Percentiles rank a stretch among this genome's conserved stretches.
Conservation (phyloP, 2,888 invertebrate genomes). For the Dryobotodes eremita region DNA sequence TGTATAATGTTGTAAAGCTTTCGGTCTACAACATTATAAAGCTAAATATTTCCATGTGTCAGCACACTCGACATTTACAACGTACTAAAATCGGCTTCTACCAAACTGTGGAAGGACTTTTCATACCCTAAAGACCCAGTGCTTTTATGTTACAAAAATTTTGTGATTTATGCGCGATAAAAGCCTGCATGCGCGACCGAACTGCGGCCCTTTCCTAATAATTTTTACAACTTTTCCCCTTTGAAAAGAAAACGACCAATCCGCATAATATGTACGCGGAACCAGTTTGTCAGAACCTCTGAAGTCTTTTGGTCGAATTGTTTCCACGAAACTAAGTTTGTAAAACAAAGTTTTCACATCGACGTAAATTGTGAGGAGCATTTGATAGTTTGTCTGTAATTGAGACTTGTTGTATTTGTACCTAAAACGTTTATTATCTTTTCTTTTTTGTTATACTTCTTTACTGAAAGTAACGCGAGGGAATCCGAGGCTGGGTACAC, state of each 20-base stretch:
- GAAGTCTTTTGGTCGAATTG: constrained; percentile 33
- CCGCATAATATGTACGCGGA: constrained; percentile 50
- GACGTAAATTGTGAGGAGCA: constrained; percentile 40
- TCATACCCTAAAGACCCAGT: constrained; percentile 31
- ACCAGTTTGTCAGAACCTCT: constrained; percentile 38
- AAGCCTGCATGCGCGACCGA: constrained; percentile 55
- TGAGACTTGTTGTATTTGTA: constrained; percentile 10
- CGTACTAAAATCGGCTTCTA: constrained; percentile 34
- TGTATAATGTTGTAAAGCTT: background rate
- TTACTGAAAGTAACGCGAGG: constrained; percentile 1
- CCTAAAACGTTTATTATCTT: constrained; percentile 13
- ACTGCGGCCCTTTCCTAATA: constrained; percentile 49
- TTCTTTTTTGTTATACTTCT: constrained; percentile 6
- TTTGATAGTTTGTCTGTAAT: constrained; percentile 50
- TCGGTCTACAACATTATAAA: background rate
- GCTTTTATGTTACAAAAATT: constrained; percentile 51
- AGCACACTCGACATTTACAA: constrained; percentile 38
- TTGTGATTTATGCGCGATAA: constrained; percentile 65
- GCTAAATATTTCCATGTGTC: constrained; percentile 33
- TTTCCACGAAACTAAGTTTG: constrained; percentile 47
- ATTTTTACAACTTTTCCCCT: constrained; percentile 55
- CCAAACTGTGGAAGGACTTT: constrained; percentile 30
- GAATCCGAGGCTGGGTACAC: background rate
- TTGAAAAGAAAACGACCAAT: constrained; percentile 40
- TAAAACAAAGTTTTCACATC: constrained; percentile 48